Percentiles rank a stretch among this genome's conserved stretches.
These are phyloP conservation scores for Rugalucina vietnamica DNA, from an alignment of 2,888 invertebrate genomes.

Conservation along the genomic window DNA sequence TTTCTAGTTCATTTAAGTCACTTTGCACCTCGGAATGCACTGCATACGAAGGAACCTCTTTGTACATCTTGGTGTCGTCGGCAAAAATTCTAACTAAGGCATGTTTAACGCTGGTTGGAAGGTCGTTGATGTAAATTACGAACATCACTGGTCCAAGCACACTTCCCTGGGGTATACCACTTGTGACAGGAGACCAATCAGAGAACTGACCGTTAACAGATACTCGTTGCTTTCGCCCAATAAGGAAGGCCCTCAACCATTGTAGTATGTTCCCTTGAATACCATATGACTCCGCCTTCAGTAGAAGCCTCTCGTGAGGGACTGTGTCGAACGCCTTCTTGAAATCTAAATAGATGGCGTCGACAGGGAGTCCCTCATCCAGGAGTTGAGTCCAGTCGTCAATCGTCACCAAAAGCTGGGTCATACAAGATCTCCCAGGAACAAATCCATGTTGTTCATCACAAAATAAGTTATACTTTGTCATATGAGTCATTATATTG, in stretches of 20 bases:
- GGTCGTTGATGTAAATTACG: conserved; percentile 26
- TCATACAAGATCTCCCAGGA: not conserved
- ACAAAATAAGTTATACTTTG: not conserved
- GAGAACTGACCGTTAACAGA: not conserved
- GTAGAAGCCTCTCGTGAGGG: too few species aligned
- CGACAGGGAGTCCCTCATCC: not conserved
- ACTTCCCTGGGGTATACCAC: conserved; percentile 20
- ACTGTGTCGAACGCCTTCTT: not conserved
- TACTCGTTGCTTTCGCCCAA: not conserved
- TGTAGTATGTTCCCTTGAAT: not conserved
- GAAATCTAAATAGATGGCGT: not conserved
- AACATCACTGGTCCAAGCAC: conserved; percentile 28
- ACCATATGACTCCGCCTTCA: not conserved
- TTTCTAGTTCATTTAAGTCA: not conserved
- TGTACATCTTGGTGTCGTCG: conserved; percentile 26
- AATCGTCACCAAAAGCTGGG: not conserved
- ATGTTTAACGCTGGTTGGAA: conserved; percentile 3
- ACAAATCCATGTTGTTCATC: not conserved
- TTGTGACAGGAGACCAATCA: not conserved
- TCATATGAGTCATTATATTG: not conserved
- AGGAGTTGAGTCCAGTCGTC: not conserved
- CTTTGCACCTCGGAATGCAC: conserved; percentile 3
- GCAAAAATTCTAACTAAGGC: not conserved
- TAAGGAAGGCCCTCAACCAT: not conserved
- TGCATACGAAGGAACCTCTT: not conserved